A percentile compares a stretch with the other conserved stretches of the same genome.
Conservation (phyloP, 1,140 invertebrate species). For the Microplitis demolitor region DNA sequence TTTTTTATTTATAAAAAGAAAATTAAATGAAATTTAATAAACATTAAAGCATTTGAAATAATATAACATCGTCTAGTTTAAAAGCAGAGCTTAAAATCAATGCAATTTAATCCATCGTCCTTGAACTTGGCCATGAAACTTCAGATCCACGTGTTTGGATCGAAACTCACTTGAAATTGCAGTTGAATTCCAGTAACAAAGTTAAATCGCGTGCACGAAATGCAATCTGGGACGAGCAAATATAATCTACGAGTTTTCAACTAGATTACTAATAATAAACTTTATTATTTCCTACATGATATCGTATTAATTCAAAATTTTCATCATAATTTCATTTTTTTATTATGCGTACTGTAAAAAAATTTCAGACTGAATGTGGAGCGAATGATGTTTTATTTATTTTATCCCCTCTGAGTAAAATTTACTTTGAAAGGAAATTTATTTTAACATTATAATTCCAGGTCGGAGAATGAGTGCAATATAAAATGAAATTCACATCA, state of each 20-base stretch:
- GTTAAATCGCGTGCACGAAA: constrained; percentile 13
- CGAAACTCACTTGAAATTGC: constrained; percentile 8
- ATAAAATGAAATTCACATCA: too few species aligned
- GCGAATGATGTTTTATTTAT: too few species aligned
- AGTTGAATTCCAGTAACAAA: background rate
- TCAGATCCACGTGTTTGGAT: background rate
- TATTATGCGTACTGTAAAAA: too few species aligned
- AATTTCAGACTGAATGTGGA: too few species aligned
- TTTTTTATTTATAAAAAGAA: too few species aligned
- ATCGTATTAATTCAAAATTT: too few species aligned
- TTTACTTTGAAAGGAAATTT: too few species aligned
- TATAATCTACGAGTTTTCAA: background rate
- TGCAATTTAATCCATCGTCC: background rate
- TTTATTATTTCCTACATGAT: background rate
- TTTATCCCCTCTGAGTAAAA: too few species aligned
- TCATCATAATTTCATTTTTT: too few species aligned
- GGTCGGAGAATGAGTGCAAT: too few species aligned
- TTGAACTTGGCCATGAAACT: constrained; percentile 18
- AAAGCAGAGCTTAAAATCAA: background rate
- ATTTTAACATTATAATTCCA: too few species aligned
- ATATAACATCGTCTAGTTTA: background rate
- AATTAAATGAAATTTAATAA: too few species aligned
- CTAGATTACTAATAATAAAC: background rate
- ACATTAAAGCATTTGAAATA: background rate
- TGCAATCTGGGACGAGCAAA: background rate